phyloP scores from a whole-genome alignment of 2,113 vertebrate genomes.

The Oncorhynchus nerka region DNA sequence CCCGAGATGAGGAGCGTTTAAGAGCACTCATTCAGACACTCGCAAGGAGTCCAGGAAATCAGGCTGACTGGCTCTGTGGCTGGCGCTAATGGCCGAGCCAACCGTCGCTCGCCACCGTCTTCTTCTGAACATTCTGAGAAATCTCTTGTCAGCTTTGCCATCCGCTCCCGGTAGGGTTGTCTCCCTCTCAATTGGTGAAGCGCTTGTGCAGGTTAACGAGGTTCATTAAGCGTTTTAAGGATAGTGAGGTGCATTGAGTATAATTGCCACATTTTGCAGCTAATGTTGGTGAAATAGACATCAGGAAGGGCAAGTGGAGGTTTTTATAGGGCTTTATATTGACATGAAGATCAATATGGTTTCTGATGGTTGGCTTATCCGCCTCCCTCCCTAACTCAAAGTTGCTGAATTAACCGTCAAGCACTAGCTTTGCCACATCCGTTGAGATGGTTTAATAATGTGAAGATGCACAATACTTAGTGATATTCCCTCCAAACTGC shows the following conservation, averaged over 20 bases:
- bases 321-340: not conserved
- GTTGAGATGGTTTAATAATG: too few species aligned
- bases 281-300: slow-evolving; percentile 4
- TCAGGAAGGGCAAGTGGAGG: not conserved
- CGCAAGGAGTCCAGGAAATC: slow-evolving; percentile 35
- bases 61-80: slow-evolving; percentile 1
- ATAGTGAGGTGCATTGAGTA: slow-evolving; percentile 15
- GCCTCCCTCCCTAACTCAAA: not conserved
- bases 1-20: slow-evolving; percentile 54
- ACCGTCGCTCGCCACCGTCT: not conserved
- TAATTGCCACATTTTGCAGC: slow-evolving; percentile 6
- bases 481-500: too few species aligned
- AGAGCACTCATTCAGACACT: slow-evolving; percentile 53
- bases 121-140: slow-evolving; percentile 18
- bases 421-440: too few species aligned
- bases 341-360: not conserved
- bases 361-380: not conserved
- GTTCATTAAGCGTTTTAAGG: slow-evolving; percentile 20
- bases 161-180: not conserved
- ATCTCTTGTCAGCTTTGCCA: slow-evolving; percentile 9
- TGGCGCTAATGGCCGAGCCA: slow-evolving; percentile 42
- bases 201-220: slow-evolving; percentile 27
- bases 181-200: not conserved
- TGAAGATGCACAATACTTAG: too few species aligned
- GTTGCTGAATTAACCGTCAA: not conserved